These are phyloP conservation scores for Trichomalopsis sarcophagae DNA, from an alignment of 1,140 invertebrate genomes.

Conservation along the genomic window DNA sequence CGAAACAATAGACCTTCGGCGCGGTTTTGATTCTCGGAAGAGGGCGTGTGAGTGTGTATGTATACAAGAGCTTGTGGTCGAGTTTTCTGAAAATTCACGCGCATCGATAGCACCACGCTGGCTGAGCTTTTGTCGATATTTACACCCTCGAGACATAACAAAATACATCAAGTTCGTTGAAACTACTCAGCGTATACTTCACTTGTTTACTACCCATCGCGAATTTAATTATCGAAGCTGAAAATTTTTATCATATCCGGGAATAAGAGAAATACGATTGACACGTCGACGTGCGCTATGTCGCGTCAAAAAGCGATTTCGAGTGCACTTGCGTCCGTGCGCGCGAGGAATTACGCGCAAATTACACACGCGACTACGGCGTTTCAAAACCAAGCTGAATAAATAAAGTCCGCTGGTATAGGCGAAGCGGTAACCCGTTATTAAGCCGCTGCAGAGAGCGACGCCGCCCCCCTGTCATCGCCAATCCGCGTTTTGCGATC, in stretches of 20 bases:
- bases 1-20: conserved; percentile 40
- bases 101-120: neutral
- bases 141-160: neutral
- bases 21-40: conserved; percentile 30
- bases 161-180: no score
- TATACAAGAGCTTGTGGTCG: neutral
- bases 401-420: conserved; percentile 65
- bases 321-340: conserved; percentile 51
- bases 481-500: neutral
- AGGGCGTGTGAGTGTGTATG: neutral
- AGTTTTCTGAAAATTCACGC: conserved; percentile 20
- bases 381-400: conserved; percentile 58
- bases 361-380: conserved; percentile 59
- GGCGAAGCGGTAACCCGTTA: conserved; percentile 67
- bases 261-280: conserved; percentile 24
- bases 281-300: neutral
- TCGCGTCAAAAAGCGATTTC: conserved; percentile 60
- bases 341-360: conserved; percentile 64
- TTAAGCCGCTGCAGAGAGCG: conserved; percentile 59
- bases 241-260: conserved; percentile 41
- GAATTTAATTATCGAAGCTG: conserved; percentile 35
- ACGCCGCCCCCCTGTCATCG: neutral
- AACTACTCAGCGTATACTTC: neutral
- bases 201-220: neutral
- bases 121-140: neutral